phyloP scores from a whole-genome alignment of 2,797 vertebrate species.

The Sarcoramphus papa region DNA sequence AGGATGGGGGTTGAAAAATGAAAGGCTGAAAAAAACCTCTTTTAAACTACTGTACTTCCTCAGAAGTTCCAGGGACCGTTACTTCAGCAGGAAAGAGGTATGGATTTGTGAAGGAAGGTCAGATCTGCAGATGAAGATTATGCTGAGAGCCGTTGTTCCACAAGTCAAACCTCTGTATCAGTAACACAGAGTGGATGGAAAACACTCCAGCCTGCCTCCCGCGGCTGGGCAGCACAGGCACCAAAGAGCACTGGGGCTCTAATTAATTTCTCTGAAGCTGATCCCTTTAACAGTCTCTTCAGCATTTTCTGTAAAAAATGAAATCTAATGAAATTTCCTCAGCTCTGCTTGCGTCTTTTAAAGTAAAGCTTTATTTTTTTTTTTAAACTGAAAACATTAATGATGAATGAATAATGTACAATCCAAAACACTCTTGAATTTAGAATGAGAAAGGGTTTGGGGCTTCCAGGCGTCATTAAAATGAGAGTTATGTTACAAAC shows the following conservation, averaged over 20 bases:
- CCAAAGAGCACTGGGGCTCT: accelerated
- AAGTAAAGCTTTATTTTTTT: background rate
- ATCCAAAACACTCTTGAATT: background rate
- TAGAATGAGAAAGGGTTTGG: background rate
- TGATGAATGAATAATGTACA: constrained; percentile 1
- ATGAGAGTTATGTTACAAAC: background rate
- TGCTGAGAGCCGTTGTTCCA: background rate
- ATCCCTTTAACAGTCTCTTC: background rate
- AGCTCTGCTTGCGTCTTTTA: background rate
- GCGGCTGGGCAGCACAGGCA: background rate
- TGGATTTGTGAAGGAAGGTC: background rate
- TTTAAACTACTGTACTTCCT: background rate
- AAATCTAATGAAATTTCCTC: background rate
- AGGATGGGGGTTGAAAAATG: background rate
- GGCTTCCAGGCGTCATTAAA: background rate
- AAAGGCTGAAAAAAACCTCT: background rate
- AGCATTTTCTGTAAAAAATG: background rate
- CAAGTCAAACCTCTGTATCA: background rate
- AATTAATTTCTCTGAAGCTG: background rate
- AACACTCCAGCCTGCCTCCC: background rate
- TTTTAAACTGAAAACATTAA: background rate
- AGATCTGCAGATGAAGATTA: background rate
- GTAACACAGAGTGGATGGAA: accelerated
- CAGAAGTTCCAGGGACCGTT: background rate
- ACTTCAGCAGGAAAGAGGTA: background rate